A percentile compares a stretch with the other conserved stretches of the same genome.
These are phyloP conservation scores for Dromococcyx pavoninus DNA, from an alignment of 2,797 vertebrate genomes.

Conservation along the genomic window DNA sequence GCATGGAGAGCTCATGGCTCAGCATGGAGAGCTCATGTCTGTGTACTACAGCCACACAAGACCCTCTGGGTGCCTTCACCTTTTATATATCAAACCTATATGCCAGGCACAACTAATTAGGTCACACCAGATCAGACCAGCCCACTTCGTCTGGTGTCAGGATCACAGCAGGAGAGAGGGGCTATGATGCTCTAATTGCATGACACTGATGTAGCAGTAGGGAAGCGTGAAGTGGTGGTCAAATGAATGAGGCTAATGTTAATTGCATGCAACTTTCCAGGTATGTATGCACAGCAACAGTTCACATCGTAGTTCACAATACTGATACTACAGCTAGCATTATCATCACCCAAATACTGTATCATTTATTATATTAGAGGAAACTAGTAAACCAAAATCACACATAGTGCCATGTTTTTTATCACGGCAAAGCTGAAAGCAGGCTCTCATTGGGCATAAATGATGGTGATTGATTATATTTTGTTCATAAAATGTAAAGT, in stretches of 20 bases:
- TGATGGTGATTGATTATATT: neutral
- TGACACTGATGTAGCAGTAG: neutral
- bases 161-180: neutral
- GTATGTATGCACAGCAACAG: neutral
- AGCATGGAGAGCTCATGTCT: fast-evolving
- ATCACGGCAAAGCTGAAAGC: neutral
- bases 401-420: neutral
- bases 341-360: neutral
- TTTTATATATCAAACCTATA: neutral
- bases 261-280: neutral
- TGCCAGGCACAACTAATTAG: neutral
- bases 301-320: neutral
- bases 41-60: neutral
- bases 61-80: neutral
- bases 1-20: neutral
- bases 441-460: neutral
- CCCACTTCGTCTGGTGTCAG: neutral
- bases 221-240: neutral
- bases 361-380: neutral
- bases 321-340: neutral
- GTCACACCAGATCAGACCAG: neutral
- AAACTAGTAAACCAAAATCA: neutral
- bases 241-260: neutral
- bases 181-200: neutral
- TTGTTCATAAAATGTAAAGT: neutral